Evolutionary conservation across 2,888 invertebrate genomes (phyloP).

Genomic region (Allygus modestus): DNA sequence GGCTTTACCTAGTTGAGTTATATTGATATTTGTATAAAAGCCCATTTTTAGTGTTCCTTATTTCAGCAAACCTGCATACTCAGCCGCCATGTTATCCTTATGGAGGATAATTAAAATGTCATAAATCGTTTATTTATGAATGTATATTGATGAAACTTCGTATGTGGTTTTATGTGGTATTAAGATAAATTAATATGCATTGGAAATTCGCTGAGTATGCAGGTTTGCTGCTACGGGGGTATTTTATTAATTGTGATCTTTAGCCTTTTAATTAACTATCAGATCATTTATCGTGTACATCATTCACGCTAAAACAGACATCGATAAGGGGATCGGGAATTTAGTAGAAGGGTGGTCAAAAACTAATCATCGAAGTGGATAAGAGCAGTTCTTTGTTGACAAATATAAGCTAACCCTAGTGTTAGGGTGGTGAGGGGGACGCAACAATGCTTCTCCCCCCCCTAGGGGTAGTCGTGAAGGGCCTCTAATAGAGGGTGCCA

Average conservation of each 20-base stretch:
- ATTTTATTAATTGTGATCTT: not conserved
- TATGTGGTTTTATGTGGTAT: too few species aligned
- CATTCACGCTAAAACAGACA: not conserved
- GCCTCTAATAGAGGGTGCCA: slow-evolving; percentile 27
- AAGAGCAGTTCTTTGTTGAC: slow-evolving; percentile 15
- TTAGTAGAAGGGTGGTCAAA: slow-evolving; percentile 23
- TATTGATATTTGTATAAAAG: too few species aligned
- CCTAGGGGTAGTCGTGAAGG: not conserved
- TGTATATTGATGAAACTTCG: too few species aligned
- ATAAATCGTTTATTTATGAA: too few species aligned
- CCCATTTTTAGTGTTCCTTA: too few species aligned
- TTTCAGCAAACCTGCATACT: too few species aligned
- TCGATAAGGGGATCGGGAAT: not conserved
- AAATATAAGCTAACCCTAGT: slow-evolving; percentile 1
- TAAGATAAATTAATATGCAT: too few species aligned
- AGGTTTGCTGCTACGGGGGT: too few species aligned
- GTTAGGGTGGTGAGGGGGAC: not conserved
- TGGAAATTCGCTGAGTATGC: too few species aligned
- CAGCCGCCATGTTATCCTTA: too few species aligned
- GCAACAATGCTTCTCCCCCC: not conserved
- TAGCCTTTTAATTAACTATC: not conserved
- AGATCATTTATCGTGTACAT: not conserved
- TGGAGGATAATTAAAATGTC: too few species aligned
- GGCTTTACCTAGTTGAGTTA: too few species aligned
- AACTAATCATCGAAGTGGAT: slow-evolving; percentile 31